Base-by-base conservation (phyloP, 2,113 vertebrate species). In the Theristicus caerulescens region DNA sequence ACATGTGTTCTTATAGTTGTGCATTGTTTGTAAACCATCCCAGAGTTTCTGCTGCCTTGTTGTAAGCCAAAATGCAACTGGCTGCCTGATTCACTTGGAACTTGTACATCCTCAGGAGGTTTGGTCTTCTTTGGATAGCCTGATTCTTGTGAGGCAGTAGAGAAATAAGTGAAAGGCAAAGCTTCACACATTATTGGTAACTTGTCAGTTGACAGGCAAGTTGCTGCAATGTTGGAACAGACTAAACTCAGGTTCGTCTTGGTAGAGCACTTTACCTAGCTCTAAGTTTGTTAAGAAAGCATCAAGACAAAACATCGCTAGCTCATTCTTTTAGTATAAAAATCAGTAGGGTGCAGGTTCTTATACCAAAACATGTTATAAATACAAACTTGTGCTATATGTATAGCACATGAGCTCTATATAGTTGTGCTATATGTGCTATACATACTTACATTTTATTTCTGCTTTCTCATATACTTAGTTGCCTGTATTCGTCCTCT, bases 291-390 rank as follows among this genome's bases (percentile, higher is more conserved):
- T 36, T 67, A 42, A 76, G 40, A 57, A 76, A 76, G 19, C 7
- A 26, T 74, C 4, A 13, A 69, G 76, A 17, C 4, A 32, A 71
- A 70, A 13, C 11, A 40, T 46, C 27, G 22, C 5, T 34, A 40
- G 11, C 10, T 91, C 6, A 4, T 24, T 90, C 32, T 58, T 72
- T 82, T 36, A 16, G 2, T 61, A 3, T 36, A 36, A 69, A 69
- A 77, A n/a, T 18, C 31, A 22, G 12, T 6, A 27, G 34, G 5
- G 24, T 47, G 38, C 19, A 40, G 21, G 25, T 44, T 59, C 10
- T 78, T 40, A 12, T 3, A 55, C 3, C 20, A 27, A 61, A 46
- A 29, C 29, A 2, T 7, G 18, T 26, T 1, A 0, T 38, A 46
- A 52, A 40, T 36, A 34, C 22, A 46, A 22, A 14, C 31, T 70